Conservation (phyloP, 2,797 vertebrate species). For the Acanthurus tractus region DNA sequence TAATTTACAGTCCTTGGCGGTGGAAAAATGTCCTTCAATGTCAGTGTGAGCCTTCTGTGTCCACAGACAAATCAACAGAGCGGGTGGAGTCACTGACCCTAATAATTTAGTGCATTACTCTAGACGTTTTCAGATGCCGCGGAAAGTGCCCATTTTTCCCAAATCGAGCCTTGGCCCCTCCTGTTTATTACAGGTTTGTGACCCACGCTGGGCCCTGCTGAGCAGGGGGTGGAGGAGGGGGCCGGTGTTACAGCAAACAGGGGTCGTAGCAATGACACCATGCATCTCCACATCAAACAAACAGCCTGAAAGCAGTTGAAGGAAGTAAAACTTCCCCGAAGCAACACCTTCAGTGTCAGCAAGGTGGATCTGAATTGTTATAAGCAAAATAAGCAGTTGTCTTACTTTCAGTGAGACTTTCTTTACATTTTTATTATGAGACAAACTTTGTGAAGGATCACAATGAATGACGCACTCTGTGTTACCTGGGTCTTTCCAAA, state of each 20-base stretch:
- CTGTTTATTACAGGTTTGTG: slow-evolving; percentile 89
- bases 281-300: slow-evolving; percentile 79
- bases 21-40: slow-evolving; percentile 87
- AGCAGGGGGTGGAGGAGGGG: slow-evolving; percentile 67
- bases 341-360: slow-evolving; percentile 40
- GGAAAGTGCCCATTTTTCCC: slow-evolving; percentile 84
- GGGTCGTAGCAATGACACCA: slow-evolving; percentile 86
- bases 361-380: slow-evolving; percentile 30
- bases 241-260: slow-evolving; percentile 77
- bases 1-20: slow-evolving; percentile 84
- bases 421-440: background rate
- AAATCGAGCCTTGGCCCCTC: slow-evolving; percentile 81
- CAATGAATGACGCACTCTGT: slow-evolving; percentile 10
- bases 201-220: slow-evolving; percentile 83
- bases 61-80: slow-evolving; percentile 88
- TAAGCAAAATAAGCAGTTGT: too few species aligned
- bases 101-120: slow-evolving; percentile 89
- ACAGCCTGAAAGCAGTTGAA: slow-evolving; percentile 64
- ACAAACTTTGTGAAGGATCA: slow-evolving; percentile 13
- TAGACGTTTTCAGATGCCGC: slow-evolving; percentile 82
- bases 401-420: too few species aligned
- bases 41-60: slow-evolving; percentile 84
- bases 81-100: slow-evolving; percentile 87
- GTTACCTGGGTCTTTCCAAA: slow-evolving; percentile 10
- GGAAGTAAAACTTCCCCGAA: slow-evolving; percentile 66